Conservation (phyloP, 2,797 vertebrate genomes). For the Serranus cabrilla region DNA sequence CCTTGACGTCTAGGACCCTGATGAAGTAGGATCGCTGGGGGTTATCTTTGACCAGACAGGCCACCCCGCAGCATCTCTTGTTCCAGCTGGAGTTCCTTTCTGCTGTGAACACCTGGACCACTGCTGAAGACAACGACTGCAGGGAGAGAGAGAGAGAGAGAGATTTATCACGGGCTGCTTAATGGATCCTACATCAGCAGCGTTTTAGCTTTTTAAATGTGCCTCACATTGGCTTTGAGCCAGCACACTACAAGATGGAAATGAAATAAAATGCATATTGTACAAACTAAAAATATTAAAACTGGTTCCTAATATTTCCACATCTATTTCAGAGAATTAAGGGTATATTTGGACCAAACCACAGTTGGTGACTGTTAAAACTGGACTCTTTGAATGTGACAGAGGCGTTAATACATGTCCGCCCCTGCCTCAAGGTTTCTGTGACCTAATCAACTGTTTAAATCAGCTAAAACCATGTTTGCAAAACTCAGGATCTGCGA, state of each 20-base stretch:
- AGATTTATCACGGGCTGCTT: not conserved
- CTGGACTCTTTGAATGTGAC: too few species aligned
- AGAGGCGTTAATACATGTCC: too few species aligned
- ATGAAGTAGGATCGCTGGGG: slow-evolving; percentile 95
- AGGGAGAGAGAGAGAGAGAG: not conserved
- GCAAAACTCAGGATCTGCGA: slow-evolving; percentile 1
- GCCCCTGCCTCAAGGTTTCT: not conserved
- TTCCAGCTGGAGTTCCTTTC: slow-evolving; percentile 93
- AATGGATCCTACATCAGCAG: not conserved
- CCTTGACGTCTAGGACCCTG: slow-evolving; percentile 95
- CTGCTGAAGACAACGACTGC: slow-evolving; percentile 92
- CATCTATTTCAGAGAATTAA: too few species aligned
- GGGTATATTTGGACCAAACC: too few species aligned
- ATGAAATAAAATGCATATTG: not conserved
- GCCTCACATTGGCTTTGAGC: not conserved
- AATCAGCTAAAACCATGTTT: not conserved
- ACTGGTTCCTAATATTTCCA: not conserved
- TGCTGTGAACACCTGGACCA: slow-evolving; percentile 93
- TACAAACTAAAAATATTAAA: not conserved
- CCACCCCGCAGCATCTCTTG: slow-evolving; percentile 96
- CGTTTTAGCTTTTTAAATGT: not conserved
- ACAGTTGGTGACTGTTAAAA: too few species aligned
- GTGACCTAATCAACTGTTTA: not conserved
- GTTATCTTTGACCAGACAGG: slow-evolving; percentile 98
- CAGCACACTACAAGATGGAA: not conserved